A percentile compares a stretch with the other conserved stretches of the same genome.
Evolutionary conservation across 2,113 vertebrate genomes (phyloP).

Genomic region (Merops nubicus): DNA sequence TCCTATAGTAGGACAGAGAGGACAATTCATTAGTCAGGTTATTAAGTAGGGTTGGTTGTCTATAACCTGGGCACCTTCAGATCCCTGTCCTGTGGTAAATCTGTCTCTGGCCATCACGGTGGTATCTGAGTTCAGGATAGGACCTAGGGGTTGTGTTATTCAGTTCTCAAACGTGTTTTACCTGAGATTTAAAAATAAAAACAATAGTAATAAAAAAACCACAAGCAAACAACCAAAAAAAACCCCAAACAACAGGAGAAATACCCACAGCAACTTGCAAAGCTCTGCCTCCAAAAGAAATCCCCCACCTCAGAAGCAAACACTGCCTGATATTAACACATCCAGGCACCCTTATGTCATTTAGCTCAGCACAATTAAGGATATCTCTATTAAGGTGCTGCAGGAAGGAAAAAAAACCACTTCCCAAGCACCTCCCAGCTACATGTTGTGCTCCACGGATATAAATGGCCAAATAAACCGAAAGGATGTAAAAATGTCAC

Average conservation of each 20-base stretch:
- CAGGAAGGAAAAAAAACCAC: neutral
- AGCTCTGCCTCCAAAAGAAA: neutral
- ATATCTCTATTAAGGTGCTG: neutral
- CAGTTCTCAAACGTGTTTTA: neutral
- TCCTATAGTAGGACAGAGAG: rapidly evolving
- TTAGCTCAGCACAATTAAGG: slow-evolving; percentile 11
- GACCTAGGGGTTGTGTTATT: neutral
- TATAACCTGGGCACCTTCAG: neutral
- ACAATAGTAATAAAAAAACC: no score
- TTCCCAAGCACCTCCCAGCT: slow-evolving; percentile 31
- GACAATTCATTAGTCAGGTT: neutral
- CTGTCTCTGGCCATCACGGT: neutral
- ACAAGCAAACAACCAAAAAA: neutral
- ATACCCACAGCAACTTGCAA: neutral
- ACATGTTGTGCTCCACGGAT: slow-evolving; percentile 35
- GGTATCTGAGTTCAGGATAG: neutral
- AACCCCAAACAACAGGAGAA: neutral
- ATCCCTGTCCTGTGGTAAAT: neutral
- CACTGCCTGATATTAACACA: neutral
- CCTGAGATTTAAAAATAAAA: no score
- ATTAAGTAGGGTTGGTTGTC: neutral
- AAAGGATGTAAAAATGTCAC: slow-evolving; percentile 66
- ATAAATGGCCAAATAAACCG: slow-evolving; percentile 72
- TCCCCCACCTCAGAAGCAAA: neutral
- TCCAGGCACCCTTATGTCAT: neutral